phyloP scores from a whole-genome alignment of 1,140 invertebrate species.

The Dendroctonus ponderosae region DNA sequence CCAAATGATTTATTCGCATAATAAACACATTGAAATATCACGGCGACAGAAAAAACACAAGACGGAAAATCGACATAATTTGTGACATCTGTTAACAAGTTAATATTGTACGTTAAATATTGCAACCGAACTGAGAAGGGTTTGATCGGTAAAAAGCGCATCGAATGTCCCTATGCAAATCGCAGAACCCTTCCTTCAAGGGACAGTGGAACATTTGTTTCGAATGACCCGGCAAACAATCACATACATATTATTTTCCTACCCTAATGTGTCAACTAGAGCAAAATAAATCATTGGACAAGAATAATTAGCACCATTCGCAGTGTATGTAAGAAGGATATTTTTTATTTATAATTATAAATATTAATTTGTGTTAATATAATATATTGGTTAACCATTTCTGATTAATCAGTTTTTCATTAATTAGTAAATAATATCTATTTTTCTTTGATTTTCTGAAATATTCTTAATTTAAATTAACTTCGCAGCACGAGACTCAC shows the following conservation, averaged over 20 bases:
- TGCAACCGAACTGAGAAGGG: slow-evolving; percentile 10
- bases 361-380: too few relatives aligned
- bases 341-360: too few relatives aligned
- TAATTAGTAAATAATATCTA: too few relatives aligned
- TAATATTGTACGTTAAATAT: slow-evolving; percentile 38
- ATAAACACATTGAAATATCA: slow-evolving; percentile 4
- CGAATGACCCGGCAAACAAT: slow-evolving; percentile 35
- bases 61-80: slow-evolving; percentile 41
- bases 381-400: too few relatives aligned
- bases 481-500: too few relatives aligned
- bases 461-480: too few relatives aligned
- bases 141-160: slow-evolving; percentile 39
- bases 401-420: too few relatives aligned
- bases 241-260: slow-evolving; percentile 9
- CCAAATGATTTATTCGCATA: slow-evolving; percentile 11
- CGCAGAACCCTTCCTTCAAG: slow-evolving; percentile 30
- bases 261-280: slow-evolving; percentile 2
- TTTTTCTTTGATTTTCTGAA: too few relatives aligned
- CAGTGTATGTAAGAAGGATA: too few relatives aligned
- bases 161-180: slow-evolving; percentile 42
- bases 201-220: slow-evolving; percentile 37
- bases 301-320: too few relatives aligned
- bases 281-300: neutral
- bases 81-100: slow-evolving; percentile 46
- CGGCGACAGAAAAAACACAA: slow-evolving; percentile 13